Evolutionary conservation across 1,140 invertebrate genomes (phyloP), one percentile per base, ranked within the genome.

Genomic region (Lordiphosa mommai): DNA sequence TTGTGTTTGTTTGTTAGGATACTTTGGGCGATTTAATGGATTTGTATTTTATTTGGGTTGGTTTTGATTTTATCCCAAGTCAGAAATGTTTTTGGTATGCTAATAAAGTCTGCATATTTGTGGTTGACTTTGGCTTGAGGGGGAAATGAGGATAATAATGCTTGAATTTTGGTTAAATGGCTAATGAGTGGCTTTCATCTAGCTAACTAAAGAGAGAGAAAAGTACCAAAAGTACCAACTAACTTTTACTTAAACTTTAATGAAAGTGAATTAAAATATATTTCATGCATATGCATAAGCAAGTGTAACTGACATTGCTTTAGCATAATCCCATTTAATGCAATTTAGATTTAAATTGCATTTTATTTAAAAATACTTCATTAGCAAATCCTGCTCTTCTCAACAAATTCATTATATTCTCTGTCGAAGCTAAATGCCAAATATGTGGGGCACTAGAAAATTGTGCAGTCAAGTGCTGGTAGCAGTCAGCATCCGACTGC

Each of bases 391-490:
- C 40, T 23, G 5, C 20, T 43, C 76, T 61, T 50, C 79, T 74
- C 57, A 82, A 72, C 76, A 82, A 80, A 80, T 80, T 80, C 70
- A 82, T 80, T 80, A 74, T 72, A 38, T 51, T 60, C 74, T 55
- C 40, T 70, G 50, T 57, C 56, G 53, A 70, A 43, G 41, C 13
- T 33, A 5, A 23, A 16, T 37, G 48, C 33, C 13, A 13, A 12
- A 50, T 32, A 74, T 82, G 65, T 79, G 66, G 70, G 64, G 52
- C 40, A 43, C 40, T 29, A 23, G 20, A 23, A 23, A 23, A 6
- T 5, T 61, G 37, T 61, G 72, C 61, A 66, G 37, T 36, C 67
- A 53, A 66, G 57, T 58, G 57, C 27, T 43, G 50, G 20, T 23
- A 23, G 20, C 20, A 23, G 20, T 23, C 20, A 6, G 20, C 20